A percentile compares a stretch with the other conserved stretches of the same genome.
Conservation (phyloP, 1,140 invertebrate species). For the Drosophila lacertosa region DNA sequence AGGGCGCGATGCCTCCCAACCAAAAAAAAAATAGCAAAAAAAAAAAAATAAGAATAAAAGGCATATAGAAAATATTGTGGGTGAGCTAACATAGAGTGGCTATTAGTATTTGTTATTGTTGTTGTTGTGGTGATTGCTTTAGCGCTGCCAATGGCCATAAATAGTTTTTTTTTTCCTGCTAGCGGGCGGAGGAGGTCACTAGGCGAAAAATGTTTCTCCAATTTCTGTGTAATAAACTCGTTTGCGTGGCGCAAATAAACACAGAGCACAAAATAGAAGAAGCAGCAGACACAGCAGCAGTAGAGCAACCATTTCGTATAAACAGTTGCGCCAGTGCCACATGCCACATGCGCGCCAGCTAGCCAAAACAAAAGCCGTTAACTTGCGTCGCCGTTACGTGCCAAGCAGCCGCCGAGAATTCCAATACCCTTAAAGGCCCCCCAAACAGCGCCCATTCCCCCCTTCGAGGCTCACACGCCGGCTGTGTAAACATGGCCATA, state of each 20-base stretch:
- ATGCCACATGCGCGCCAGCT: slow-evolving; percentile 8
- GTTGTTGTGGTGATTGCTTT: slow-evolving; percentile 58
- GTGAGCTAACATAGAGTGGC: slow-evolving; percentile 38
- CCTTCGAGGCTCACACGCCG: slow-evolving; percentile 5
- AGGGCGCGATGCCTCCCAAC: slow-evolving; percentile 27
- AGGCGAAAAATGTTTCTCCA: slow-evolving; percentile 63
- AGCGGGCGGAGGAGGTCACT: background rate
- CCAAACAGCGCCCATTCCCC: background rate
- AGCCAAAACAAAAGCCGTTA: slow-evolving; percentile 73
- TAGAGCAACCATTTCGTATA: slow-evolving; percentile 54
- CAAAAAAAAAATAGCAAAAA: background rate
- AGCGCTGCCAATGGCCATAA: slow-evolving; percentile 71
- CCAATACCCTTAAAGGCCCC: slow-evolving; percentile 9
- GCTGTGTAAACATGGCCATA: slow-evolving; percentile 74
- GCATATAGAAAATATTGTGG: slow-evolving; percentile 47
- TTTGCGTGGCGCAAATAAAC: slow-evolving; percentile 73
- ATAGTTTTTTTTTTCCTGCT: slow-evolving; percentile 54
- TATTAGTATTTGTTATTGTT: slow-evolving; percentile 33
- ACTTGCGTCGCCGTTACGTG: slow-evolving; percentile 64
- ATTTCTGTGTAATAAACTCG: slow-evolving; percentile 78
- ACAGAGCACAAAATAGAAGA: slow-evolving; percentile 19
- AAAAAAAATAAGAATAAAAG: slow-evolving; percentile 38
- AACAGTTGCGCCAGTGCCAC: slow-evolving; percentile 56
- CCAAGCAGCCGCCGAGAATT: slow-evolving; percentile 55
- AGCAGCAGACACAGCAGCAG: background rate